Conservation (phyloP, 92 coral and sea anemone species). For the Epizoanthus illoricatus region DNA sequence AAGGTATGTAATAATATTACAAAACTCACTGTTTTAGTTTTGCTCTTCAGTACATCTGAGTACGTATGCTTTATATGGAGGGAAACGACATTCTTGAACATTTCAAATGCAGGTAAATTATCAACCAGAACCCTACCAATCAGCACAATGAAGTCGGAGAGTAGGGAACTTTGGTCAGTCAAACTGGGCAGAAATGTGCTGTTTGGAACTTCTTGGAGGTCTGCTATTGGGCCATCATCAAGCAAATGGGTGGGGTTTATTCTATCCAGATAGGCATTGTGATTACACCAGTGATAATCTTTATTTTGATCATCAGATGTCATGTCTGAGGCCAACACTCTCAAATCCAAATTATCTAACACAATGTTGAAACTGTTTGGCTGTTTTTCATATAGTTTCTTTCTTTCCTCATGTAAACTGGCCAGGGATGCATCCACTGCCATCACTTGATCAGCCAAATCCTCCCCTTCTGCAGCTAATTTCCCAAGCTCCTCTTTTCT, state of each 20-base stretch:
- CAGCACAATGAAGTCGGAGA: conserved; percentile 44
- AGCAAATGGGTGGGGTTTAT: conserved; percentile 25
- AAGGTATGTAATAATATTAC: neutral
- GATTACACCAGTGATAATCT: conserved; percentile 58
- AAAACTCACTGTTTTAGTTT: conserved; percentile 32
- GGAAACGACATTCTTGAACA: conserved; percentile 52
- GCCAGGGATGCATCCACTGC: conserved; percentile 5
- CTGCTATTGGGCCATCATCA: conserved; percentile 48
- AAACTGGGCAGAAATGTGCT: conserved; percentile 36
- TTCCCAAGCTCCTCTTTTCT: conserved; percentile 9
- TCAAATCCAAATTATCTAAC: conserved; percentile 44
- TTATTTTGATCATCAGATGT: conserved; percentile 62
- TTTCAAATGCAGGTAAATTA: conserved; percentile 31
- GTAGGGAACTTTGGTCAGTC: conserved; percentile 39
- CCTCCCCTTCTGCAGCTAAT: conserved; percentile 11
- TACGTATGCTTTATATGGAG: conserved; percentile 49
- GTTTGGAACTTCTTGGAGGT: conserved; percentile 49
- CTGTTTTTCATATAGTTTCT: neutral
- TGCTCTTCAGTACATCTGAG: conserved; percentile 38
- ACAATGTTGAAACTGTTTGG: conserved; percentile 38
- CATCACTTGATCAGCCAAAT: conserved; percentile 29
- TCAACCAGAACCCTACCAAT: conserved; percentile 54
- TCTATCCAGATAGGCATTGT: conserved; percentile 46
- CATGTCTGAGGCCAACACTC: conserved; percentile 50
- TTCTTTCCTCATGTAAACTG: neutral